Conservation (phyloP, 2,113 vertebrate species). For the Ivindomyrus marchei region DNA sequence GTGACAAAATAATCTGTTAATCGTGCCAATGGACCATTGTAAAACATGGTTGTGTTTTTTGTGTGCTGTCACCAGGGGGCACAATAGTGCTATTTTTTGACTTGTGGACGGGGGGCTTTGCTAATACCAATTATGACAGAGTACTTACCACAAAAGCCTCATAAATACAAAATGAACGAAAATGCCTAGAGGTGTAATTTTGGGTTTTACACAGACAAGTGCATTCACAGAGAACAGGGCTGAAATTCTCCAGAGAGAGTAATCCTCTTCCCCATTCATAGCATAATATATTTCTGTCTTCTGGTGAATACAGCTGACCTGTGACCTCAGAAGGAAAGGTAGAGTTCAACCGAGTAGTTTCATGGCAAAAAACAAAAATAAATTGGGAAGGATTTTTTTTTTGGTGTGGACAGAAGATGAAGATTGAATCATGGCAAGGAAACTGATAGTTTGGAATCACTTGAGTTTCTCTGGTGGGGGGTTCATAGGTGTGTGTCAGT, state of each 20-base stretch:
- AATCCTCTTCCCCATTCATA: not conserved
- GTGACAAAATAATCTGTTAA: not conserved
- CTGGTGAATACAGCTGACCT: not conserved
- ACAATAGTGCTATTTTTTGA: not conserved
- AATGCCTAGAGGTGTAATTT: not conserved
- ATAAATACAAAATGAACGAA: not conserved
- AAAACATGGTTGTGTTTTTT: not conserved
- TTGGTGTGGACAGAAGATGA: not conserved
- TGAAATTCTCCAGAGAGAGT: not conserved
- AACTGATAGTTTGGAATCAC: not conserved
- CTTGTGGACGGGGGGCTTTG: not conserved
- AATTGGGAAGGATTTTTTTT: not conserved
- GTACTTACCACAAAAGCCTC: slow-evolving; percentile 1
- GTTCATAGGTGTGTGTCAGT: not conserved
- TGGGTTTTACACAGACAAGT: not conserved
- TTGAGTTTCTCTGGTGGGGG: not conserved
- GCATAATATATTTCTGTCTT: not conserved
- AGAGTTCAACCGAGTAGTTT: not conserved
- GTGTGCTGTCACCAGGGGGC: slow-evolving; percentile 1
- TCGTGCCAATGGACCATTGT: not conserved
- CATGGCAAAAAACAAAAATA: not conserved
- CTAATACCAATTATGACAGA: not conserved
- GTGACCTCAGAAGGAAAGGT: not conserved
- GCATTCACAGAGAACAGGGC: not conserved
- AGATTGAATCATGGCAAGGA: not conserved